These are phyloP conservation scores for Menidia beryllina DNA, from an alignment of 2,113 vertebrate species.

Conservation along the genomic window DNA sequence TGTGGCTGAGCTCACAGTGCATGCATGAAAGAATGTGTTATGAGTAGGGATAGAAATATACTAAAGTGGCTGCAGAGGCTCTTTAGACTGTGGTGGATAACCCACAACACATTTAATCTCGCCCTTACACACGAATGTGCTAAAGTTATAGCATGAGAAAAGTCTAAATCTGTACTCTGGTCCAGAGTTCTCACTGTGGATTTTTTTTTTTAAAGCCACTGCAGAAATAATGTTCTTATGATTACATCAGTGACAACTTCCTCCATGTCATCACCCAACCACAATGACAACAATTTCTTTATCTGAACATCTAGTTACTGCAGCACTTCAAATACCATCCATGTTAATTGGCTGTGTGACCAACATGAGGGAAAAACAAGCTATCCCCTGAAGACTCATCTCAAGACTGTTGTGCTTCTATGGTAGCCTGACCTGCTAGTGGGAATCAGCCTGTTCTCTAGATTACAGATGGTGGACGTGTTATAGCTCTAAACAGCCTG, in stretches of 20 bases:
- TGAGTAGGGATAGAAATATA: too few species aligned
- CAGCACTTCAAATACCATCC: conserved; percentile 11
- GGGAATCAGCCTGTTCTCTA: neutral
- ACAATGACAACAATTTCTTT: conserved; percentile 15
- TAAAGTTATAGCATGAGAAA: too few species aligned
- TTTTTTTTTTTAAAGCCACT: too few species aligned
- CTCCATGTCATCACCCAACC: neutral
- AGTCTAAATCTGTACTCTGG: too few species aligned
- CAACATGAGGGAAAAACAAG: conserved; percentile 33
- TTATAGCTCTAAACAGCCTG: neutral
- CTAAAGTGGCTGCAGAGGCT: too few species aligned
- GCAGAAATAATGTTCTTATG: too few species aligned
- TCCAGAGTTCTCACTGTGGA: neutral
- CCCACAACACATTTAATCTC: too few species aligned
- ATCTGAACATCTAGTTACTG: conserved; percentile 38
- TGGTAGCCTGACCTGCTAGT: neutral
- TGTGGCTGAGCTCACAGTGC: too few species aligned
- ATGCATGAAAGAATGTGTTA: too few species aligned
- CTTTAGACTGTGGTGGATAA: too few species aligned
- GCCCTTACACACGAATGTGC: too few species aligned
- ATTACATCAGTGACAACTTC: neutral
- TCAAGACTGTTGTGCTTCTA: neutral
- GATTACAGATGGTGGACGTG: neutral
- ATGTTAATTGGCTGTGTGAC: conserved; percentile 24
- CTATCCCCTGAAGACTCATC: conserved; percentile 11